phyloP scores from a whole-genome alignment of 1,140 invertebrate species.

The Scaptomyza hsui region DNA sequence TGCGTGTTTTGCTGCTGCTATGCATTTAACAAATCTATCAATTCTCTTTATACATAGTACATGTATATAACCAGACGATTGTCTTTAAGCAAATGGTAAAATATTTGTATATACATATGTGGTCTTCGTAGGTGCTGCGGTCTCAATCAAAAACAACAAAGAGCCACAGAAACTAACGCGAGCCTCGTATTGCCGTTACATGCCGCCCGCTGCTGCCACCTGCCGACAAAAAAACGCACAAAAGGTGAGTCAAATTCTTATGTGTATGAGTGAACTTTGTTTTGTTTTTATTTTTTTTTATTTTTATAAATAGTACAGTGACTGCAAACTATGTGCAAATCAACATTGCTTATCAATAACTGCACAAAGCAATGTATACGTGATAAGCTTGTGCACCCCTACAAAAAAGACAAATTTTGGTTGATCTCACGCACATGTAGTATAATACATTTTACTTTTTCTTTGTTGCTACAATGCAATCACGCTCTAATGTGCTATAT shows the following conservation, averaged over 20 bases:
- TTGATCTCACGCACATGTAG: no score
- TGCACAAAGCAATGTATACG: no score
- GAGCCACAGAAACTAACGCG: not conserved
- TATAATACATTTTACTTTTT: no score
- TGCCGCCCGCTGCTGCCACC: conserved; percentile 16
- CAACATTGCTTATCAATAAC: conserved; percentile 70
- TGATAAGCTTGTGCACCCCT: conserved; percentile 27
- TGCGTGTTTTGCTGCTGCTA: conserved; percentile 33
- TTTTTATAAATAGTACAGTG: conserved; percentile 66
- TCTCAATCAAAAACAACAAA: conserved; percentile 27
- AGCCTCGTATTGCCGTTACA: conserved; percentile 19
- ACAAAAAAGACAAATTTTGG: conserved; percentile 24
- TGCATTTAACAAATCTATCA: conserved; percentile 58
- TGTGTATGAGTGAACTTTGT: conserved; percentile 30
- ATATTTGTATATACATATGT: conserved; percentile 36
- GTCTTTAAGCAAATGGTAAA: conserved; percentile 38
- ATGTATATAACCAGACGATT: conserved; percentile 70
- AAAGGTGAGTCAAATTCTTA: conserved; percentile 60
- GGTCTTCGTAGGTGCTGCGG: conserved; percentile 40
- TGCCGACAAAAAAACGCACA: conserved; percentile 41
- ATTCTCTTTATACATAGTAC: conserved; percentile 54
- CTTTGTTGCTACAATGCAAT: no score
- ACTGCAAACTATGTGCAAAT: conserved; percentile 47
- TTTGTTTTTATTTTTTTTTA: conserved; percentile 45
- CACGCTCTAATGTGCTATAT: no score